Evolutionary conservation across 2,888 invertebrate species (phyloP), one percentile per base, ranked within the genome.

Genomic region (Pandemis heparana): DNA sequence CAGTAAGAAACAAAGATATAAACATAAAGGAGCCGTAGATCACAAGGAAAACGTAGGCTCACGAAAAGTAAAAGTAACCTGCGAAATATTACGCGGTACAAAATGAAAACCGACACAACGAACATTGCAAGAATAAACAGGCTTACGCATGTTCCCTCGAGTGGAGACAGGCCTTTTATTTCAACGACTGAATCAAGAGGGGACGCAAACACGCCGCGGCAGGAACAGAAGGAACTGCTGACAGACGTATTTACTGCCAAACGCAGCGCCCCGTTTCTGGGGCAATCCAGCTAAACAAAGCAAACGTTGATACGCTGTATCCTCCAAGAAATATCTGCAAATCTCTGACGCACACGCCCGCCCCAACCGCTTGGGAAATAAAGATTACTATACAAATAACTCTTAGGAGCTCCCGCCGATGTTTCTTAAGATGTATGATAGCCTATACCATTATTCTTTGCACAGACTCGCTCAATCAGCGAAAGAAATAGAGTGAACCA

Each of bases 311-410:
- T 85, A 83, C 81, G 79, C 80, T 83, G 82, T 85, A 82, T 83
- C 82, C 83, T 82, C 80, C 78, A 82, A 86, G 85, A 87, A 83
- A 86, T 86, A 85, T 84, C 86, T 85, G 79, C 81, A 85, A 87
- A 87, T 89, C 86, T 88, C 82, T 78, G 79, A 79, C 78, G 77
- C 78, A 79, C 80, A 77, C 77, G 78, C 78, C 78, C 80, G 80
- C 75, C 79, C 82, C 82, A 83, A 65, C 74, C 89, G 85, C 88
- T 75, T 81, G 88, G 89, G 89, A 88, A 90, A 90, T 90, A 90
- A 89, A 88, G 85, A 88, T 90, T 88, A 86, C 85, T 85, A 81
- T 83, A 81, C 87, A 87, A 87, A 89, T 89, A 89, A 86, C 86
- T 87, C 86, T 82, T 83, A 78, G 79, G 78, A 81, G 82, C 83